phyloP scores from a whole-genome alignment of 2,113 vertebrate genomes.

The Bothrops jararaca region DNA sequence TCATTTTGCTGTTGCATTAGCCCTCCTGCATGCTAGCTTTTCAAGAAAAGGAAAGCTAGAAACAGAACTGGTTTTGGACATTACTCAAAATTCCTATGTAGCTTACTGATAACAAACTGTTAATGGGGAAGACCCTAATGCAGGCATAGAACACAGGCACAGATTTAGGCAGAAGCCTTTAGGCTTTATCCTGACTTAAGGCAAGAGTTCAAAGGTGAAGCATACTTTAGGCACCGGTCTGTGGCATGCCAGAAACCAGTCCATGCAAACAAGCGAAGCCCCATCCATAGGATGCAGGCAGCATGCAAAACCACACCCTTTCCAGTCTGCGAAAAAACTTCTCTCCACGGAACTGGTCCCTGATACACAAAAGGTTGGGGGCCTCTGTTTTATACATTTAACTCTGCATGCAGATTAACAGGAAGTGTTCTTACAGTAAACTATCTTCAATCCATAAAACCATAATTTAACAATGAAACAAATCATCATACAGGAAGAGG shows the following conservation, averaged over 20 bases:
- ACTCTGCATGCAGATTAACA: not conserved
- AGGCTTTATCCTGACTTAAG: not conserved
- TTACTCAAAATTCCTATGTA: not conserved
- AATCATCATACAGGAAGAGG: not conserved
- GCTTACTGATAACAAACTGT: not conserved
- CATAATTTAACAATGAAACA: not conserved
- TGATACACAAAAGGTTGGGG: no score
- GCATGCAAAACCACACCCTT: no score
- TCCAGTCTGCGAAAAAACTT: no score
- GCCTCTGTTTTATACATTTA: not conserved
- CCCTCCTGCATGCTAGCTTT: not conserved
- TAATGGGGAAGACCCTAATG: not conserved
- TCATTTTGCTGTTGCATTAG: not conserved
- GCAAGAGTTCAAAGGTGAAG: no score
- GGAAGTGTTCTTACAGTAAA: not conserved
- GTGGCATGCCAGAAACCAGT: no score
- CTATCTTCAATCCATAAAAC: not conserved
- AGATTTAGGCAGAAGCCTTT: not conserved
- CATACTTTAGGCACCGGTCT: not conserved
- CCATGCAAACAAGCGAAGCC: no score
- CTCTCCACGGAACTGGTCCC: no score
- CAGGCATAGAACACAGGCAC: not conserved
- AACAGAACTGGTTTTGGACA: not conserved
- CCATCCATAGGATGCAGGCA: no score
- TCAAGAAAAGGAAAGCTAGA: not conserved